Percentiles rank a stretch among this genome's conserved stretches.
These are phyloP conservation scores for Macrosteles quadrilineatus DNA, from an alignment of 1,140 invertebrate species.

Conservation along the genomic window DNA sequence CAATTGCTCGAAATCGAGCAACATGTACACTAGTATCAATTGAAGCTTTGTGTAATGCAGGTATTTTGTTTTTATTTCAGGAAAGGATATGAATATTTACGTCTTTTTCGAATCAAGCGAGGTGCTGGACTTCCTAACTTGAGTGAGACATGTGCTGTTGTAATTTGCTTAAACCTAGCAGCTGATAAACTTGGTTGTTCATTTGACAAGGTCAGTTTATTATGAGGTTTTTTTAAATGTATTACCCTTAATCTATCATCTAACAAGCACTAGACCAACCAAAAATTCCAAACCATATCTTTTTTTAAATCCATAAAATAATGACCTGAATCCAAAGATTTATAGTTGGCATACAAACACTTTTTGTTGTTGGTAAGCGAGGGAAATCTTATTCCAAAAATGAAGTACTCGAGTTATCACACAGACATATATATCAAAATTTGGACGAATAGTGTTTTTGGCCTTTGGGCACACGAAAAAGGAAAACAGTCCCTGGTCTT, in stretches of 20 bases:
- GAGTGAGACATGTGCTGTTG: constrained; percentile 15
- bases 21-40: background rate
- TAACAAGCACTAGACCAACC: background rate
- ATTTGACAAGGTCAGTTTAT: constrained; percentile 13
- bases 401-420: background rate
- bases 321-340: background rate
- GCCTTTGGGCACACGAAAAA: no score
- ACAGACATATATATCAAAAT: no score
- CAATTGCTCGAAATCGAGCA: background rate
- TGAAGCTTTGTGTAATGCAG: background rate
- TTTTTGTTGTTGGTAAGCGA: background rate
- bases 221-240: background rate
- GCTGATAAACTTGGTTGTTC: background rate
- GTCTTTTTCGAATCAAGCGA: background rate
- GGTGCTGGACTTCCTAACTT: background rate
- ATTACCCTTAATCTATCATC: background rate
- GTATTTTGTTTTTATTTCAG: background rate
- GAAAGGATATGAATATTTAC: constrained; percentile 13
- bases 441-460: no score
- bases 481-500: no score
- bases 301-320: background rate
- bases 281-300: no score
- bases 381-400: background rate
- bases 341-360: background rate
- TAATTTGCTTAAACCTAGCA: constrained; percentile 8